A percentile compares a stretch with the other conserved stretches of the same genome.
Evolutionary conservation across 2,888 invertebrate species (phyloP).

Genomic region (Phengaris arion): DNA sequence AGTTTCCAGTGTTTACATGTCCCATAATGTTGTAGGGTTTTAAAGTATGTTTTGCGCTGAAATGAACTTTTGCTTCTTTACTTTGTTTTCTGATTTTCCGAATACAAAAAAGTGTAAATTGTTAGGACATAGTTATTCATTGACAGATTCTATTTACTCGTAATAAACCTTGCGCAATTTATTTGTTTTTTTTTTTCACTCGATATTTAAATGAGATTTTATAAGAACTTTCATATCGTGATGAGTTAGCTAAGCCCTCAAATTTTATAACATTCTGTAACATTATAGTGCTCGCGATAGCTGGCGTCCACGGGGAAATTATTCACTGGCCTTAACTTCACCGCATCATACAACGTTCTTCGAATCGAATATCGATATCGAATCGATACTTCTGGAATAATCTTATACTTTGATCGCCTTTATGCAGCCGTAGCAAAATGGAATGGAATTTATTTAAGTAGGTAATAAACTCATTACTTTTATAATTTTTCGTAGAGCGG

Average conservation of each 20-base stretch:
- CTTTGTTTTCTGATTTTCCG: not conserved
- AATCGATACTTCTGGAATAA: conserved; percentile 14
- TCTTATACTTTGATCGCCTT: not conserved
- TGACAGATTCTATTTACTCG: too few relatives aligned
- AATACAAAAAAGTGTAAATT: not conserved
- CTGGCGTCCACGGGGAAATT: conserved; percentile 35
- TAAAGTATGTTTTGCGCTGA: not conserved
- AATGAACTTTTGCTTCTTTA: not conserved
- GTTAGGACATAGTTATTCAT: too few relatives aligned
- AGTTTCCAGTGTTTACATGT: conserved; percentile 2
- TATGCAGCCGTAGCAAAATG: not conserved
- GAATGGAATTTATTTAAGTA: not conserved
- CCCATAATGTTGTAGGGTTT: not conserved
- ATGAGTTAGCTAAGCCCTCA: too few relatives aligned
- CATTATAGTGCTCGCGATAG: conserved; percentile 31
- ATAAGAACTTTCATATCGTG: too few relatives aligned
- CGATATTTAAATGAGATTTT: too few relatives aligned
- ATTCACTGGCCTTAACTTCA: conserved; percentile 31
- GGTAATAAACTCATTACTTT: not conserved
- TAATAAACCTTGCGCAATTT: too few relatives aligned
- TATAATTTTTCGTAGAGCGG: not conserved
- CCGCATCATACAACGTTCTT: conserved; percentile 21
- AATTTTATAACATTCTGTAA: not conserved
- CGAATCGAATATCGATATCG: too few relatives aligned
- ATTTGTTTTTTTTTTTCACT: too few relatives aligned